phyloP scores from a whole-genome alignment of 2,113 vertebrate genomes.

The Aramus guarauna region DNA sequence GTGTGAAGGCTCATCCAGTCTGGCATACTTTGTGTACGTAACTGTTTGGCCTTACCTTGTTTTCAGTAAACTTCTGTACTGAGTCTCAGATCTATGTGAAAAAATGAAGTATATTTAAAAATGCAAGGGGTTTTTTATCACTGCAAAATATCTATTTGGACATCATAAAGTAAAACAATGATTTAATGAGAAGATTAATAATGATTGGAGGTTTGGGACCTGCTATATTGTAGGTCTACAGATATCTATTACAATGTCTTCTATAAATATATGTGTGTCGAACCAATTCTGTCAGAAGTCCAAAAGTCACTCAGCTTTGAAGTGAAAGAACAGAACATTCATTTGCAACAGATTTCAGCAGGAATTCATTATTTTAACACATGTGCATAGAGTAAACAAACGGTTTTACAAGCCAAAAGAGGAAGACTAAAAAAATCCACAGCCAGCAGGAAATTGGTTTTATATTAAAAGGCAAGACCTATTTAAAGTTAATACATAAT shows the following conservation, averaged over 20 bases:
- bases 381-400: conserved; percentile 25
- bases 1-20: background rate
- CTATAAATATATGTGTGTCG: background rate
- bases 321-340: conserved; percentile 28
- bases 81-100: background rate
- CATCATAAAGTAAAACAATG: background rate
- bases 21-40: fast-evolving
- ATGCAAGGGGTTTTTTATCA: fast-evolving
- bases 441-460: conserved; percentile 26
- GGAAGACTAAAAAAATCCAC: background rate
- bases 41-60: background rate
- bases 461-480: conserved; percentile 10
- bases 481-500: conserved; percentile 10
- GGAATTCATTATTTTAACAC: conserved; percentile 52
- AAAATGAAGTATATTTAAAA: background rate
- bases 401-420: conserved; percentile 36
- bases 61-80: background rate
- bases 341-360: conserved; percentile 10
- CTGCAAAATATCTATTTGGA: background rate
- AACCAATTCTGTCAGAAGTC: background rate
- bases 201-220: background rate
- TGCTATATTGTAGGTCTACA: background rate
- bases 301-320: conserved; percentile 29
- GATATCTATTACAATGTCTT: background rate
- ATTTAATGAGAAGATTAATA: background rate